These are phyloP conservation scores for Pinna nobilis DNA, from an alignment of 1,140 invertebrate species.

Conservation along the genomic window DNA sequence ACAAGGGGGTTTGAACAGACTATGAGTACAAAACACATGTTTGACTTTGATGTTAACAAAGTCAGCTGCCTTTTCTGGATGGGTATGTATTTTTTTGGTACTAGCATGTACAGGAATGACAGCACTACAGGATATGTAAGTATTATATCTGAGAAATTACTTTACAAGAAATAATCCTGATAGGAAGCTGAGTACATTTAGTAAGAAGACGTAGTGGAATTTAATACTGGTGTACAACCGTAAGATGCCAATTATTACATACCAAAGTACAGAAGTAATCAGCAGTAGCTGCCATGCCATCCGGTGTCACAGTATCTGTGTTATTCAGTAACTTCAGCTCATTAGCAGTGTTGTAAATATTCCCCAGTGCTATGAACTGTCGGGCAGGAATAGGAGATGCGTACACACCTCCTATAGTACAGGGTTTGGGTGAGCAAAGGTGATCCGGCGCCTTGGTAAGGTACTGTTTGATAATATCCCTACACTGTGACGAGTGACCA, in stretches of 20 bases:
- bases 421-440: conserved; percentile 33
- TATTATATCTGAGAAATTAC: not conserved
- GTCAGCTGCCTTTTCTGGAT: not conserved
- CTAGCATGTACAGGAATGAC: not conserved
- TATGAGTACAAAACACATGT: not conserved
- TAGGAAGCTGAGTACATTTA: not conserved
- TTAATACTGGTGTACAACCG: not conserved
- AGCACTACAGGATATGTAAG: not conserved
- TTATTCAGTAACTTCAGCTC: conserved; percentile 17
- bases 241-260: not conserved
- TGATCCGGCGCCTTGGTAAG: conserved; percentile 10
- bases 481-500: conserved; percentile 15
- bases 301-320: not conserved
- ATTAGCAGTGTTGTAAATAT: conserved; percentile 17
- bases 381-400: conserved; percentile 13
- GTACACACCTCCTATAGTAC: conserved; percentile 30
- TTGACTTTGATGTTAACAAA: no score
- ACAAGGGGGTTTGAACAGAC: not conserved
- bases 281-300: conserved; percentile 2
- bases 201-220: not conserved
- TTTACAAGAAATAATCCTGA: not conserved
- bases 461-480: conserved; percentile 17
- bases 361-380: conserved; percentile 25
- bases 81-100: no score
- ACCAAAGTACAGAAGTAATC: conserved; percentile 21